These are phyloP conservation scores for Drosophila demipolita DNA, from an alignment of 2,888 invertebrate species.

Conservation along the genomic window DNA sequence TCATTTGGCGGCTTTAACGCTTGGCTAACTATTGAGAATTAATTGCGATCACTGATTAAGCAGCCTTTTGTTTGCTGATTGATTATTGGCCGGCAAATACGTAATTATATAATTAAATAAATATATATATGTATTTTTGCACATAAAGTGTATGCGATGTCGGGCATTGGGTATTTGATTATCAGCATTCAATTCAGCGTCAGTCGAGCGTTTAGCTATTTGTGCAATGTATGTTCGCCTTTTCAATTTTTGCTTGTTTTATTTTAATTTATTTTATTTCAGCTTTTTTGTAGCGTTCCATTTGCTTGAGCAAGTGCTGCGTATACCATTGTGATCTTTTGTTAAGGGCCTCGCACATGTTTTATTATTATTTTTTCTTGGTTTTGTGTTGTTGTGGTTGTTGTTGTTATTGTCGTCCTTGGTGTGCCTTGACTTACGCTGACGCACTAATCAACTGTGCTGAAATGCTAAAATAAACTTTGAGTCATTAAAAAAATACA, in stretches of 20 bases:
- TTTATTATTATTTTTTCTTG: slow-evolving; percentile 2
- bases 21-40: slow-evolving; percentile 37
- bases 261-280: neutral
- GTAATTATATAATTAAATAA: slow-evolving; percentile 33
- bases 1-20: slow-evolving; percentile 55
- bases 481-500: slow-evolving; percentile 2
- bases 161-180: slow-evolving; percentile 51
- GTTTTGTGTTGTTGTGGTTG: neutral
- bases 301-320: slow-evolving; percentile 34
- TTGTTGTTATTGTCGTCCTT: slow-evolving; percentile 36
- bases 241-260: slow-evolving; percentile 29
- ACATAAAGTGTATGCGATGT: slow-evolving; percentile 9
- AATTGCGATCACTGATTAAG: slow-evolving; percentile 55
- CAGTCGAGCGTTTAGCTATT: slow-evolving; percentile 67
- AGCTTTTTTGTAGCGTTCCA: slow-evolving; percentile 23
- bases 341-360: slow-evolving; percentile 29
- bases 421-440: slow-evolving; percentile 33
- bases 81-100: slow-evolving; percentile 38
- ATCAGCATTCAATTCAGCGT: slow-evolving; percentile 52
- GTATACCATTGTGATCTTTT: slow-evolving; percentile 9
- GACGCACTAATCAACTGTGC: slow-evolving; percentile 36
- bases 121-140: slow-evolving; percentile 26
- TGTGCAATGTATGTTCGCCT: slow-evolving; percentile 45
- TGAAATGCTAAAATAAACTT: slow-evolving; percentile 13
- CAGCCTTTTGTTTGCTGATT: slow-evolving; percentile 30